Percentiles rank a stretch among this genome's conserved stretches.
Evolutionary conservation across 2,888 invertebrate genomes (phyloP).

Genomic region (Cyclophora punctaria): DNA sequence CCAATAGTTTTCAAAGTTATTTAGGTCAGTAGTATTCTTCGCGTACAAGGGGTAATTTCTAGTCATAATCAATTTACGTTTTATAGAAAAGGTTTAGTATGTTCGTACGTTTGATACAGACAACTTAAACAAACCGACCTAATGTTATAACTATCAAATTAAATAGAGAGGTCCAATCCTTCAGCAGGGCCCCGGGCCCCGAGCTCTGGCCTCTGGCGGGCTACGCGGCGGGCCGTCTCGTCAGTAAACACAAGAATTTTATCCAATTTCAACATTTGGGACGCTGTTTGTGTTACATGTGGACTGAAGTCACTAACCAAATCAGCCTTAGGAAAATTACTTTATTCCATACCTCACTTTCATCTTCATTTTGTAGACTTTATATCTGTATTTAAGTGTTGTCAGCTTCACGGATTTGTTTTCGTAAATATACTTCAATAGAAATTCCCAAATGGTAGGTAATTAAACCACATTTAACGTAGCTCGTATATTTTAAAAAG

Average conservation of each 20-base stretch:
- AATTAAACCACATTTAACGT: no score
- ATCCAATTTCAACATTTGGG: constrained; percentile 32
- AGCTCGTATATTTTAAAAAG: no score
- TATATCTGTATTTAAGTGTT: background rate
- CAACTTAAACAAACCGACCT: constrained; percentile 34
- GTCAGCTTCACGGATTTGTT: no score
- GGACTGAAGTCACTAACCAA: constrained; percentile 15
- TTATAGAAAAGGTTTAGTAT: constrained; percentile 5
- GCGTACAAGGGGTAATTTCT: no score
- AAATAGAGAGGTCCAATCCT: constrained; percentile 29
- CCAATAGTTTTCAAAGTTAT: no score
- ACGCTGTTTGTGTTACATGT: constrained; percentile 18
- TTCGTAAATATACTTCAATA: no score
- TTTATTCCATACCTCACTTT: constrained; percentile 1
- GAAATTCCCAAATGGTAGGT: no score
- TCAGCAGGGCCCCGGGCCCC: constrained; percentile 7
- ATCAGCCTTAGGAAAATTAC: constrained; percentile 4
- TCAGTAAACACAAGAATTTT: constrained; percentile 37
- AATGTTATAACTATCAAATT: constrained; percentile 39
- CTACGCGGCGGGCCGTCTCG: constrained; percentile 15
- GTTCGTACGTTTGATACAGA: constrained; percentile 10
- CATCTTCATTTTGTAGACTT: constrained; percentile 6
- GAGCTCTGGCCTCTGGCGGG: no score
- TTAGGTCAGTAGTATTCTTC: no score
- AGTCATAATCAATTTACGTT: constrained; percentile 21